Evolutionary conservation across 1,140 invertebrate genomes (phyloP).

Genomic region (Hestina assimilis): DNA sequence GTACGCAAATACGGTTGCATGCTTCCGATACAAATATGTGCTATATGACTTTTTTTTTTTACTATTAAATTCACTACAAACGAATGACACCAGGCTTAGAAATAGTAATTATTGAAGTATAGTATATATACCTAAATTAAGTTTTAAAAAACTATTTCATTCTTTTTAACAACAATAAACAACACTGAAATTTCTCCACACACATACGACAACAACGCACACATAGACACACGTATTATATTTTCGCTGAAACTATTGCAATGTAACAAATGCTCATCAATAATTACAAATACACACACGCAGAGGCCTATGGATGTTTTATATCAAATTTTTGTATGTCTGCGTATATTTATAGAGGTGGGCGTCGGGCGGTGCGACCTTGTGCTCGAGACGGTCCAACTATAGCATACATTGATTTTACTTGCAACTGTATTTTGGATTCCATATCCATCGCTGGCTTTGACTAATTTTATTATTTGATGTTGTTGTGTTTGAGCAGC

Average conservation of each 20-base stretch:
- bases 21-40: no score
- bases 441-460: slow-evolving; percentile 36
- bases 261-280: not conserved
- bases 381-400: slow-evolving; percentile 55
- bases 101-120: no score
- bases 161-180: no score
- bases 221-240: not conserved
- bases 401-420: slow-evolving; percentile 36
- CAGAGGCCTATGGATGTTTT: slow-evolving; percentile 1
- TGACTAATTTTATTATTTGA: not conserved
- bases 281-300: slow-evolving; percentile 1
- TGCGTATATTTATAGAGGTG: slow-evolving; percentile 69
- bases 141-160: no score
- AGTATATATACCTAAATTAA: no score
- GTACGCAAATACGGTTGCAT: no score
- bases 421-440: slow-evolving; percentile 9
- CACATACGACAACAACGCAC: not conserved
- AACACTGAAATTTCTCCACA: no score
- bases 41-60: no score
- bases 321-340: slow-evolving; percentile 62
- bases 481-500: slow-evolving; percentile 7
- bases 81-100: no score
- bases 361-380: slow-evolving; percentile 67
- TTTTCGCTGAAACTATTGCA: not conserved
- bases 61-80: no score